Conservation (phyloP, 2,888 invertebrate genomes). For the Thumatha senex region DNA sequence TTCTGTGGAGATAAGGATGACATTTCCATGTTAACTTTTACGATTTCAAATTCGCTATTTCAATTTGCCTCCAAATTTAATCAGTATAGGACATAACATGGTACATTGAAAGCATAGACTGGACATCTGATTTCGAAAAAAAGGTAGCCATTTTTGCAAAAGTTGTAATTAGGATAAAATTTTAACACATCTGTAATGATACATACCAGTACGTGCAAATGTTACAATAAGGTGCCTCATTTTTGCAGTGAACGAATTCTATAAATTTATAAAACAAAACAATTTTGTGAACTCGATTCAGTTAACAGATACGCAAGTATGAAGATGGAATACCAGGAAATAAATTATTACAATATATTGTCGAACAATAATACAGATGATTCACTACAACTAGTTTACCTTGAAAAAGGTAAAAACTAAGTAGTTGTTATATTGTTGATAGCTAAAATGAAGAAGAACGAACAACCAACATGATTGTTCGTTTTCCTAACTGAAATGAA, state of each 20-base stretch:
- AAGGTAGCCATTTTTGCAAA: conserved; percentile 23
- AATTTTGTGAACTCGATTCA: neutral
- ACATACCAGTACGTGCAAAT: conserved; percentile 16
- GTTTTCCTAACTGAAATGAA: too few relatives aligned
- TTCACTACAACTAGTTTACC: too few relatives aligned
- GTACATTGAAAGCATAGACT: conserved; percentile 8
- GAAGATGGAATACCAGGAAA: neutral
- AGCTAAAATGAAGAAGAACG: too few relatives aligned
- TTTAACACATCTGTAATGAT: conserved; percentile 22
- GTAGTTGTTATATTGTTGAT: too few relatives aligned
- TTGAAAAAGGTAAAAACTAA: too few relatives aligned
- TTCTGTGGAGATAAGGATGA: too few relatives aligned
- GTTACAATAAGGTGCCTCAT: conserved; percentile 17
- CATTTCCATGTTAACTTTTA: too few relatives aligned
- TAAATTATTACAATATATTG: neutral
- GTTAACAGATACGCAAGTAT: neutral
- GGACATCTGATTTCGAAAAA: too few relatives aligned
- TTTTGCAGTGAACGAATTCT: conserved; percentile 18
- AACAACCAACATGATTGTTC: too few relatives aligned
- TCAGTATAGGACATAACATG: neutral
- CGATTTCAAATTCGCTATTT: too few relatives aligned
- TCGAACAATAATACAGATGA: too few relatives aligned
- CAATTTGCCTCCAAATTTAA: too few relatives aligned
- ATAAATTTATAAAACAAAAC: neutral
- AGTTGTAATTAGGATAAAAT: conserved; percentile 5